Conservation (phyloP, 2,113 vertebrate species). For the Malurus melanocephalus region DNA sequence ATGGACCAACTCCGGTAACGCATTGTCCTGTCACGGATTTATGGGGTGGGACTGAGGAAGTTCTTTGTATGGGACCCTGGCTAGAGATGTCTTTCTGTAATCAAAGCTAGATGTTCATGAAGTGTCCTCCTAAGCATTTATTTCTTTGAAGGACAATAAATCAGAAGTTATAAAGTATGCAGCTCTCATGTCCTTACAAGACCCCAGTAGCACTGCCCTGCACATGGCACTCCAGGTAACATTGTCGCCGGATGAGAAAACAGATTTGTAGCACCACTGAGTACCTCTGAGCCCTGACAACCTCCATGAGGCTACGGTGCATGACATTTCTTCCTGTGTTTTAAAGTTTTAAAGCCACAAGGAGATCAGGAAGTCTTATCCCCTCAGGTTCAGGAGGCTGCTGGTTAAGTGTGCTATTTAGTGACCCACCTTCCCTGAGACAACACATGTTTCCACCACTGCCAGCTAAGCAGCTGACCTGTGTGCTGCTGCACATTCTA, state of each 20-base stretch:
- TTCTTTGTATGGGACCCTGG: not conserved
- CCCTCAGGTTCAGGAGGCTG: not conserved
- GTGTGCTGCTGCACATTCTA: rapidly evolving
- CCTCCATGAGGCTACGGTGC: not conserved
- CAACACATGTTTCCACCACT: not conserved
- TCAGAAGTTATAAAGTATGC: not conserved
- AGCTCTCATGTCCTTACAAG: not conserved
- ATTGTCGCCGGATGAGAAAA: not conserved
- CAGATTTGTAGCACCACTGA: not conserved
- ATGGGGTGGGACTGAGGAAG: not conserved
- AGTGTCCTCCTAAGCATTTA: too few relatives aligned
- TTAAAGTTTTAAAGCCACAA: not conserved
- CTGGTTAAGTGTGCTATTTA: not conserved
- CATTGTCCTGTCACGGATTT: rapidly evolving
- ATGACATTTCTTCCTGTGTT: not conserved
- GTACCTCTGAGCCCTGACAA: not conserved
- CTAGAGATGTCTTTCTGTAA: not conserved
- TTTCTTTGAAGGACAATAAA: not conserved
- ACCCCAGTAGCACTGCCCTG: not conserved
- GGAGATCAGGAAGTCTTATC: slow-evolving; percentile 23
- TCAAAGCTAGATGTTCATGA: not conserved
- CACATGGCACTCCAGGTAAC: not conserved
- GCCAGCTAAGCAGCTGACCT: not conserved
- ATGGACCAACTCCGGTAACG: rapidly evolving
- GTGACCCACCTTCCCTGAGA: not conserved